Conservation (phyloP, 2,888 invertebrate genomes). For the Noctua janthe region DNA sequence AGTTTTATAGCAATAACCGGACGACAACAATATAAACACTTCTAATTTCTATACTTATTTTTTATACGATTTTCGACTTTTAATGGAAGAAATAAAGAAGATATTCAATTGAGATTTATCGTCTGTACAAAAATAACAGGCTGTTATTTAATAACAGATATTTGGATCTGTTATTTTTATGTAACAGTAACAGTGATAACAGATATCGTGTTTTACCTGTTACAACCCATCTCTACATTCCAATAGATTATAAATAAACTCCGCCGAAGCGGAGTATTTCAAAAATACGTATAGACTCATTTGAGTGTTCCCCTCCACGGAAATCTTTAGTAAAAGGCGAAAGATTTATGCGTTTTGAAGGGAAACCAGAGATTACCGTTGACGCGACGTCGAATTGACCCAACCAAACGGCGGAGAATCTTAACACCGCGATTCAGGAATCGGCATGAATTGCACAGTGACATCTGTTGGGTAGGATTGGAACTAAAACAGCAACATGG, state of each 20-base stretch:
- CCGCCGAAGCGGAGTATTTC: slow-evolving; percentile 38
- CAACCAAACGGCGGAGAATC: slow-evolving; percentile 55
- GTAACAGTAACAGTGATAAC: too few species aligned
- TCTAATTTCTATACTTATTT: too few species aligned
- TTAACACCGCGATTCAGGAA: slow-evolving; percentile 60
- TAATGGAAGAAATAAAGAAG: too few species aligned
- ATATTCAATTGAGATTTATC: too few species aligned
- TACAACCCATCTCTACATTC: too few species aligned
- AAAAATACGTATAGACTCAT: slow-evolving; percentile 89
- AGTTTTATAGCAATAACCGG: too few species aligned
- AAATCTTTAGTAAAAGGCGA: slow-evolving; percentile 95
- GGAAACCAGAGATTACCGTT: slow-evolving; percentile 88
- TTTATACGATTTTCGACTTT: too few species aligned
- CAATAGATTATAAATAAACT: slow-evolving; percentile 21
- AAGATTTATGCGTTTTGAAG: slow-evolving; percentile 93
- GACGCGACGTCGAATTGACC: neutral
- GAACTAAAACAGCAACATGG: slow-evolving; percentile 19
- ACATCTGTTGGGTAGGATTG: slow-evolving; percentile 36
- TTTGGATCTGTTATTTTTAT: too few species aligned
- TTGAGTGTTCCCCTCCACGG: slow-evolving; percentile 93
- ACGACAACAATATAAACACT: too few species aligned
- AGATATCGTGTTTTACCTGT: too few species aligned
- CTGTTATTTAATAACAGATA: too few species aligned
- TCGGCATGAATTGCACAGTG: slow-evolving; percentile 32
- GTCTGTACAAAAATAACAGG: too few species aligned